Evolutionary conservation across 64 coral and sea anemone genomes (phyloP), one percentile per base, ranked within the genome.

Genomic region (Cladopsammia gracilis): DNA sequence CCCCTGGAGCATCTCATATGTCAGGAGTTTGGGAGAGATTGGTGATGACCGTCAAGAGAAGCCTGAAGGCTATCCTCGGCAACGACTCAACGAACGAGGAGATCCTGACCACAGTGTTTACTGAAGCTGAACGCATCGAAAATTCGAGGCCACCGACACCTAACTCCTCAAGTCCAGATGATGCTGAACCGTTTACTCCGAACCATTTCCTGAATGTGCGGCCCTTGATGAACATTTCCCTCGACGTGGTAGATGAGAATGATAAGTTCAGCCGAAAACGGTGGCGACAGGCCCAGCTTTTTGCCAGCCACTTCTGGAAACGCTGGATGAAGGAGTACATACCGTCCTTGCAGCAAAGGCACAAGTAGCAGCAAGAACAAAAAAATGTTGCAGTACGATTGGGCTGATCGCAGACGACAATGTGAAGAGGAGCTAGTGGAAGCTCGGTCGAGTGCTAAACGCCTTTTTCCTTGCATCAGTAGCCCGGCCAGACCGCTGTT

Each of bases 11-110:
- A 3, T 20, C 88, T 4, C 80, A 95, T 71, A 95, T 91, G 93
- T 90, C 88, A 18, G 81, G 93, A 71, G 93, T 87, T 4, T 95
- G 93, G 88, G 88, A 95, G 42, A 61, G 82, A 61, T 48, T 90
- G 0, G 64, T 95, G 0, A 84, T 22, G 48, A 73, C 19, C 0
- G 82, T 90, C 0, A 95, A 90, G 61, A 69, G 75, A 91, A 72
- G 62, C 6, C 19, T 95, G 44, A 90, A 90, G 52, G 92, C 57
- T 4, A 82, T 94, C 5, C 42, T 94, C 5, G 93, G 88, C 9
- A 42, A 95, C 9, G 22, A 80, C 6, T n/a, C 58, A 0, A 66
- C 80, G 14, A 61, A 95, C 50, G 88, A 91, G 48, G 93, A 95
- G 16, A 73, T 91, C 0, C 26, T 95, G 15, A 47, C 52, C 15